Base-by-base conservation (phyloP, 2,888 invertebrate genomes). In the Pimpla rufipes region DNA sequence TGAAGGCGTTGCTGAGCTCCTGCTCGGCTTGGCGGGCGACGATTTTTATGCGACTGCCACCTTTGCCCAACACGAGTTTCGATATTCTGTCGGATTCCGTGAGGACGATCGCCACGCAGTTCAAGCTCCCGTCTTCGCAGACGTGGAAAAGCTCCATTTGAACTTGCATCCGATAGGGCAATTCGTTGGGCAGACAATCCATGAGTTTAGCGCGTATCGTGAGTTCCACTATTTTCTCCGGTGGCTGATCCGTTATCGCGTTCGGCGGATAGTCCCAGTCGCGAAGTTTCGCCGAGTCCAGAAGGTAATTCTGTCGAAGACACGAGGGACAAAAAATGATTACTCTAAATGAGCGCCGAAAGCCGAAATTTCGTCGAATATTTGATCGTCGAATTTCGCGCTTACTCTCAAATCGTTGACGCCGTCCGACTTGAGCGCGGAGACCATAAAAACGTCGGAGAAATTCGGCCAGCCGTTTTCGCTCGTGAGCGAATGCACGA, bases 361-460 rank as follows among this genome's bases (percentile, higher is more conserved):
- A 5, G 47, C 3, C 13, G 37, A 16, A n/a, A 29, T 29, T 29
- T 29, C 5, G 5, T 29, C 29, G 29, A 29, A 29, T 29, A n/a
- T 29, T 29, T 29, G 2, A 29, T 29, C n/a, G n/a, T 29, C 2
- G 5, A 29, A 5, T 29, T 29, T 29, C 29, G 8, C n/a, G 83
- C 88, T 90, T 91, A 96, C 97, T 94, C 95, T 95, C 37, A 98
- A 94, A 88, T 96, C 96, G 40, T 94, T 94, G 1, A 97, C 93
- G 1, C 98, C 98, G 93, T 96, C 96, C 23, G 97, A 97, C 77
- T 95, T 95, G 35, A 98, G 92, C 0, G 98, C 97, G 8, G 99
- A 99, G n/a, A 98, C 95, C 94, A 99, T 96, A 92, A 99, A 99
- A 10, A 99, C 96, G 91, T 97, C 96, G 35, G 95, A 95, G 93